A percentile compares a stretch with the other conserved stretches of the same genome.
Conservation (phyloP, 2,888 invertebrate genomes). For the Hirtodrosophila confusa region DNA sequence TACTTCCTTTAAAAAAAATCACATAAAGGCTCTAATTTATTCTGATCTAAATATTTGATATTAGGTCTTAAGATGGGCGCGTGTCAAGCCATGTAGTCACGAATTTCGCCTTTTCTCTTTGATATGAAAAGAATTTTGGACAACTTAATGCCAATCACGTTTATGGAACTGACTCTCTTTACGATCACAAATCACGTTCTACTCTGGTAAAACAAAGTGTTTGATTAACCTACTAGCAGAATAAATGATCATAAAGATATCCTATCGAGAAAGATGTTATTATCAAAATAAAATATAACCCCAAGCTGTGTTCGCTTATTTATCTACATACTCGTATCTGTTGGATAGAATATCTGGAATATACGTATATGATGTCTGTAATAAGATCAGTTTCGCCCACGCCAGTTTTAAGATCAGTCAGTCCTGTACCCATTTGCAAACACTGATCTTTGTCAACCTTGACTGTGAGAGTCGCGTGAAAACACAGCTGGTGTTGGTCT, state of each 20-base stretch:
- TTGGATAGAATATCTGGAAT: conserved; percentile 4
- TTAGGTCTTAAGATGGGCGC: neutral
- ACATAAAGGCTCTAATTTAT: too few relatives aligned
- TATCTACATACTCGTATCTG: neutral
- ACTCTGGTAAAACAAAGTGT: too few relatives aligned
- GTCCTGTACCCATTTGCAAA: conserved; percentile 30
- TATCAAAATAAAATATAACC: neutral
- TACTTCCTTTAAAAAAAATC: neutral
- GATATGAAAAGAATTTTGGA: neutral
- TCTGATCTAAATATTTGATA: too few relatives aligned
- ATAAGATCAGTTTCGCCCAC: conserved; percentile 42
- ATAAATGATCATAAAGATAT: neutral
- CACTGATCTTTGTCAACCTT: conserved; percentile 47
- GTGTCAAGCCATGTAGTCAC: neutral
- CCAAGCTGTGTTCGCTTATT: neutral
- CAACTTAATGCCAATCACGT: neutral
- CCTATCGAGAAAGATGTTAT: neutral
- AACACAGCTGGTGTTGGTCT: conserved; percentile 60
- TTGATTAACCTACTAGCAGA: too few relatives aligned
- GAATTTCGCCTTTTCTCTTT: conserved; percentile 1
- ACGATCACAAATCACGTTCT: neutral
- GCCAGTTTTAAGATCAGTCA: conserved; percentile 2
- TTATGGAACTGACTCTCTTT: neutral
- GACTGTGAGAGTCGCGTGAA: conserved; percentile 47
- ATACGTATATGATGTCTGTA: conserved; percentile 31